Base-by-base conservation (phyloP, 2,888 invertebrate genomes). In the Temnothorax unifasciatus region DNA sequence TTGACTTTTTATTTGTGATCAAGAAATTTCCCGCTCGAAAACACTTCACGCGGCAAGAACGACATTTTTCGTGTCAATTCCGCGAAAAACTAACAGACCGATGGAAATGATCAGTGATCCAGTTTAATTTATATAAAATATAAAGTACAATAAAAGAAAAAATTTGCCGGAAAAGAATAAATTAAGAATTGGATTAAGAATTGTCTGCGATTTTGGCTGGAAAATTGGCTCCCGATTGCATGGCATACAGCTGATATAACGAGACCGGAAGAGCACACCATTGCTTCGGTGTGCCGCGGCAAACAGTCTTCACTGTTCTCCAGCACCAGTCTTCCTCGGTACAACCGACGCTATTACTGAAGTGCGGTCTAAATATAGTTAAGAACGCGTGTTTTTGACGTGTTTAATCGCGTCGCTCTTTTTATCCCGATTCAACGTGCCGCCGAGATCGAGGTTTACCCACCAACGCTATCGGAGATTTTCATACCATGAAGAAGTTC, bases 321-420 rank as follows among this genome's bases (percentile, higher is more conserved):
- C 88, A 90, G 86, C 57, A 61, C 15, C 69, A 71, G 68, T 83
- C 81, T 86, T 77, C 75, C 88, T 82, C 69, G 54, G 75, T 84
- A 85, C 84, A 61, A 63, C 61, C 82, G 63, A 61, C 66, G 85
- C 91, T 90, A 86, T 89, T 89, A 90, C 87, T 86, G 83, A 85
- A 73, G 89, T 86, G 75, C 79, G 66, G 54, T 79, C 85, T 90
- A 90, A 90, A 90, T 90, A 87, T 90, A 90, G 81, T 69, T 74
- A 84, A 87, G 83, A 86, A 82, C 85, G 85, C 73, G 79, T 54
- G 88, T 73, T 41, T 41, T 85, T 81, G 82, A 86, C 85, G 84
- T 89, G 29, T 29, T 29, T 86, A 89, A 90, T 90, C 86, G 69
- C 75, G 47, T 64, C 74, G 66, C 13, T 64, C 47, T 66, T 89